Percentiles rank a stretch among this genome's conserved stretches.
Evolutionary conservation across 2,888 invertebrate species (phyloP).

Genomic region (Philereme transversata): DNA sequence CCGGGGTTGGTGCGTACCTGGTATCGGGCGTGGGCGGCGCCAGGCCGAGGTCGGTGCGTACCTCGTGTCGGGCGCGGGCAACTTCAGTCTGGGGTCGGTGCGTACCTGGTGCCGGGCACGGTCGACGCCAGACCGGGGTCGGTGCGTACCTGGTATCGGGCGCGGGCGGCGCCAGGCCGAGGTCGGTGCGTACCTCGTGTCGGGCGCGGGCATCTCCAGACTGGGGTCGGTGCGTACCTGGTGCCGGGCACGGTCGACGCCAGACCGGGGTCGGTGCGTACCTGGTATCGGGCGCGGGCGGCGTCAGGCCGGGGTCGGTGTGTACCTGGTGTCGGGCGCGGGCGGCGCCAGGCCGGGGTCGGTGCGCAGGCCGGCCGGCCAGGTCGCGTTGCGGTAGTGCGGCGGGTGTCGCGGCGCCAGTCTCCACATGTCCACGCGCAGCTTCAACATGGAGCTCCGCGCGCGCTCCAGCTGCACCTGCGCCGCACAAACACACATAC

Average conservation of each 20-base stretch:
- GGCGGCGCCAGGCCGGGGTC: constrained; percentile 80
- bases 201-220: constrained; percentile 58
- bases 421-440: constrained; percentile 48
- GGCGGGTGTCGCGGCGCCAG: constrained; percentile 54
- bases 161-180: constrained; percentile 73
- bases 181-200: constrained; percentile 68
- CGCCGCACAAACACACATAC: no score
- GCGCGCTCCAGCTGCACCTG: constrained; percentile 74
- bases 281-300: constrained; percentile 88
- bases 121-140: constrained; percentile 72
- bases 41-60: constrained; percentile 68
- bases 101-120: constrained; percentile 59
- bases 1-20: constrained; percentile 72
- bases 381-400: constrained; percentile 86
- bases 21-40: constrained; percentile 59
- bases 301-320: constrained; percentile 78
- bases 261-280: constrained; percentile 68
- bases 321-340: constrained; percentile 80
- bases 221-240: constrained; percentile 72
- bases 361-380: constrained; percentile 87
- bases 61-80: constrained; percentile 60
- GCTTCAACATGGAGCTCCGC: constrained; percentile 35
- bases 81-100: constrained; percentile 71
- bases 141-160: constrained; percentile 80
- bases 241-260: constrained; percentile 57